Evolutionary conservation across 2,888 invertebrate genomes (phyloP).

Genomic region (Ethmia dodecea): DNA sequence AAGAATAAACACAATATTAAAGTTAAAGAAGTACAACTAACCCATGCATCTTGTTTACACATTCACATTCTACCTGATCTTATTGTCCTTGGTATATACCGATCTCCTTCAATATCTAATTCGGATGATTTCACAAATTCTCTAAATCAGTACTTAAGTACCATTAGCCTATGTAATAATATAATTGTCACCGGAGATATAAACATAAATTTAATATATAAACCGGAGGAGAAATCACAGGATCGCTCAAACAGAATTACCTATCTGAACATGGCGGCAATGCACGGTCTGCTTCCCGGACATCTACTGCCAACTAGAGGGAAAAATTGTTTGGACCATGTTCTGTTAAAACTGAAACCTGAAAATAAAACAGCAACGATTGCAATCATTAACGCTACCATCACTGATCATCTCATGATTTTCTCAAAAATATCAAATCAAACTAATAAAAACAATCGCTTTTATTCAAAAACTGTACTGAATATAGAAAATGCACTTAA

Average conservation of each 20-base stretch:
- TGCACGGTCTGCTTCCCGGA: neutral
- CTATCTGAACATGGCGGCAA: neutral
- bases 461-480: neutral
- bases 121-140: neutral
- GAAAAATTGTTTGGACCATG: conserved; percentile 1
- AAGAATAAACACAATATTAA: neutral
- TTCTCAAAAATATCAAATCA: neutral
- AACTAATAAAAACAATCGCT: neutral
- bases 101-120: neutral
- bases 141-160: neutral
- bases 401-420: too few species aligned
- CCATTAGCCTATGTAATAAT: neutral
- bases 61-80: neutral
- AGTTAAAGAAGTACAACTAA: neutral
- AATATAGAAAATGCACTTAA: neutral
- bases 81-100: neutral
- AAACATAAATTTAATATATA: neutral
- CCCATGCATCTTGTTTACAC: neutral
- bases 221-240: neutral
- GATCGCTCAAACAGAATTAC: neutral
- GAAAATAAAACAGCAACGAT: neutral
- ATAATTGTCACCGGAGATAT: neutral
- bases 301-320: neutral
- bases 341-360: neutral
- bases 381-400: neutral